Conservation (phyloP, 2,888 invertebrate genomes). For the Entomobrya proxima region DNA sequence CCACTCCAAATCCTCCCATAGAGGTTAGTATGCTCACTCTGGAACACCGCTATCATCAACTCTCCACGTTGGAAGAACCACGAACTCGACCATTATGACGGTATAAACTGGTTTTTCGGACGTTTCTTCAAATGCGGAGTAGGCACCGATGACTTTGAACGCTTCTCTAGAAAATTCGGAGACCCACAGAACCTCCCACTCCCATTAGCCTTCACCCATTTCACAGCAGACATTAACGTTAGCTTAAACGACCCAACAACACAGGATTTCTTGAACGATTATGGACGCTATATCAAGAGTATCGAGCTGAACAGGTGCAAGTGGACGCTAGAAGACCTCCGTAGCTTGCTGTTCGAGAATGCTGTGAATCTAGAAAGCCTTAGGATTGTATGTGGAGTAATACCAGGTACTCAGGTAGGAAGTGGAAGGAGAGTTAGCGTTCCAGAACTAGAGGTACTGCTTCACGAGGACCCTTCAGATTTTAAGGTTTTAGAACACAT, state of each 20-base stretch:
- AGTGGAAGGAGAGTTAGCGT: conserved; percentile 12
- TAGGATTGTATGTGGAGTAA: conserved; percentile 19
- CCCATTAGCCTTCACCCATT: conserved; percentile 18
- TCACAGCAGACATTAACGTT: background rate
- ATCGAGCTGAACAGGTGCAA: conserved; percentile 31
- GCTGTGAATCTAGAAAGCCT: conserved; percentile 1
- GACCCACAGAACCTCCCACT: background rate
- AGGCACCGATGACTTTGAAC: background rate
- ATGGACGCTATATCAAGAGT: background rate
- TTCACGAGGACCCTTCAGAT: conserved; percentile 30
- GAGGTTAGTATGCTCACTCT: conserved; percentile 8
- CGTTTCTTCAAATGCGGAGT: too few relatives aligned
- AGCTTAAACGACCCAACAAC: conserved; percentile 19
- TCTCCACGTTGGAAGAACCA: background rate
- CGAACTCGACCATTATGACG: background rate
- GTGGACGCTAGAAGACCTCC: conserved; percentile 13
- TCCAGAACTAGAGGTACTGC: background rate
- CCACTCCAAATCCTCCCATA: background rate
- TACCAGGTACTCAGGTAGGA: conserved; percentile 21
- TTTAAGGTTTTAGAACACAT: background rate
- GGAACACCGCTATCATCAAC: background rate
- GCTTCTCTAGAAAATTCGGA: background rate
- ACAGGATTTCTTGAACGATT: conserved; percentile 4
- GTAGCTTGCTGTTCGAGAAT: background rate
- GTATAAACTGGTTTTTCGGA: too few relatives aligned